Conservation (phyloP, 2,797 vertebrate species). For the Phoeniculus purpureus region DNA sequence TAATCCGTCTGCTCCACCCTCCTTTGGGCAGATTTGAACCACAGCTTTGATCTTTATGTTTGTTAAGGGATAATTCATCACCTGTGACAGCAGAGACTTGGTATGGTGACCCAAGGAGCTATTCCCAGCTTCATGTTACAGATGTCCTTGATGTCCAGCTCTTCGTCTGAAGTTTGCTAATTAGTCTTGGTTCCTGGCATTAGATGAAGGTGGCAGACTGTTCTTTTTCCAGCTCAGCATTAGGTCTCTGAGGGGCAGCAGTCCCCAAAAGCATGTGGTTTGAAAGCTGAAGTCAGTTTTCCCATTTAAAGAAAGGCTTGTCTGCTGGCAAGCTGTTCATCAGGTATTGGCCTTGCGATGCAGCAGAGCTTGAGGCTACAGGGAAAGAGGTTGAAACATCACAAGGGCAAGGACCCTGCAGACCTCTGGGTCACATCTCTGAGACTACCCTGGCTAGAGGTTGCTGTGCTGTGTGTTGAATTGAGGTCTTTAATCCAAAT, state of each 20-base stretch:
- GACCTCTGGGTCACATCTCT: neutral
- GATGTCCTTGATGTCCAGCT: neutral
- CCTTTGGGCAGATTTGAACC: neutral
- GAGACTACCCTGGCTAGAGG: neutral
- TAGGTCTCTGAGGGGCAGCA: neutral
- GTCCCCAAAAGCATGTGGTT: neutral
- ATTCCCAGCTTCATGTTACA: neutral
- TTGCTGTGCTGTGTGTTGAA: neutral
- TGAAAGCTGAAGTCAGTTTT: neutral
- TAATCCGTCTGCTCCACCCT: rapidly evolving
- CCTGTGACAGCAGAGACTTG: neutral
- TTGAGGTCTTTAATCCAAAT: neutral
- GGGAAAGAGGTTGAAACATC: neutral
- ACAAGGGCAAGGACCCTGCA: neutral
- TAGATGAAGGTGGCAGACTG: neutral
- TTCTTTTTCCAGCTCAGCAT: neutral
- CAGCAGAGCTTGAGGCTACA: neutral
- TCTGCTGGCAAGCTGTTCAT: neutral
- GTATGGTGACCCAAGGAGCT: neutral
- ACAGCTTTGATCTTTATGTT: neutral
- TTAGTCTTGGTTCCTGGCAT: neutral
- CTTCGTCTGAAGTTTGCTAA: neutral
- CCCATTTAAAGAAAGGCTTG: neutral
- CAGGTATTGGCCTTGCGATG: neutral
- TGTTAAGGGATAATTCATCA: neutral